Base-by-base conservation (phyloP, 2,888 invertebrate species). In the Neocrepidodera transversa region DNA sequence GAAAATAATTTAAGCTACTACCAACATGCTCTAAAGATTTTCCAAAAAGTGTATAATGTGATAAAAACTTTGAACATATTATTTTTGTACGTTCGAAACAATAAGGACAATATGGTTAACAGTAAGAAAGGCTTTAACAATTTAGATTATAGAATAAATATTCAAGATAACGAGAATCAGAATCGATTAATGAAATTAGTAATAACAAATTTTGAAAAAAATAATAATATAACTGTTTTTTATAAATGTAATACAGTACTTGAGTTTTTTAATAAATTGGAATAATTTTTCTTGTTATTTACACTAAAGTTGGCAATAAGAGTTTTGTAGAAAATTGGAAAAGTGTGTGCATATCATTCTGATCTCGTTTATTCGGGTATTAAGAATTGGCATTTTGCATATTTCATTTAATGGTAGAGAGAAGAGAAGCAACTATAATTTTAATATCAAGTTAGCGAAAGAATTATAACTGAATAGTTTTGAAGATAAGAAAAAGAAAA, bases 1-100 rank as follows among this genome's bases (percentile, higher is more conserved):
- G 61, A 58, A 23, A 30, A 53, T 4, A 67, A 60, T 49, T 51
- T 72, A 38, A 74, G 72, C 63, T 66, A 68, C 32, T 68, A 68
- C 48, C 64, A 68, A 35, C 66, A 70, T 60, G 64, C 68, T 20
- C 59, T 60, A 43, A 67, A 63, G 51, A 66, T 60, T 17, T 60
- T 72, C 23, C 61, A 66, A 17, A 57, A 65, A 11, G 52, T 75
- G 10, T 58, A 57, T 38, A 67, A 59, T 49, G 61, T 65, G 40
- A 62, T 72, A 5, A 73, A 68, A 49, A 64, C 66, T 57, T 53
- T 72, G 17, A 72, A 73, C 56, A 36, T 72, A 11, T 56, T 70
- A 14, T 58, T 73, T 16, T 59, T 75, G 35, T 73, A 69, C 66
- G 64, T 64, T n/a, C 63, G 69, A 48, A 61, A 58, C 36, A 64